These are phyloP conservation scores for Cheirogaleus major DNA, from an alignment of 2,797 vertebrate species.

Conservation along the genomic window DNA sequence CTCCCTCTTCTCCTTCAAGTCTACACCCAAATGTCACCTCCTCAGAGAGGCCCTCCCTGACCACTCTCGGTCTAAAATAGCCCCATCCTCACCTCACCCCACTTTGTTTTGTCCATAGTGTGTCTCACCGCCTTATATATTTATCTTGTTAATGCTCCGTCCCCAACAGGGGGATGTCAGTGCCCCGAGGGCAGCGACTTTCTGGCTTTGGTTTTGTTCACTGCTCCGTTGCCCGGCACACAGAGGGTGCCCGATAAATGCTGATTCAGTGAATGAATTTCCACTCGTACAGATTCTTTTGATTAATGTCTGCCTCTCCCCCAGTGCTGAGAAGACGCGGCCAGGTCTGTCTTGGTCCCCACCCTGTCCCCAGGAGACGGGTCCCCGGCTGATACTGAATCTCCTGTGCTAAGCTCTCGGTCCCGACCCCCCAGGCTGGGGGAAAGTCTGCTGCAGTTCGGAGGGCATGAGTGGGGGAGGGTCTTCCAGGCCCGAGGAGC, in stretches of 20 bases:
- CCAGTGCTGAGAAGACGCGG: background rate
- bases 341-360: background rate
- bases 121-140: background rate
- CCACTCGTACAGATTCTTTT: background rate
- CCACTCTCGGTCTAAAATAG: background rate
- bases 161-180: background rate
- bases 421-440: background rate
- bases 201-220: background rate
- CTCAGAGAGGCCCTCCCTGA: background rate
- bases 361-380: background rate
- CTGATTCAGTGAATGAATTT: background rate
- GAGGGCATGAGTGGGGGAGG: too few species aligned
- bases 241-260: background rate
- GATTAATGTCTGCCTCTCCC: background rate
- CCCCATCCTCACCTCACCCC: background rate
- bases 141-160: background rate
- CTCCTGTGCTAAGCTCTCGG: background rate
- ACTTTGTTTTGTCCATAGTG: background rate
- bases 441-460: too few species aligned
- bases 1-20: background rate
- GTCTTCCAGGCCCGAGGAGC: background rate
- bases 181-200: too few species aligned
- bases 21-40: background rate
- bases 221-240: background rate
- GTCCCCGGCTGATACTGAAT: accelerated